Evolutionary conservation across 1,140 invertebrate species (phyloP).

Genomic region (Neoseiulus cucumeris): DNA sequence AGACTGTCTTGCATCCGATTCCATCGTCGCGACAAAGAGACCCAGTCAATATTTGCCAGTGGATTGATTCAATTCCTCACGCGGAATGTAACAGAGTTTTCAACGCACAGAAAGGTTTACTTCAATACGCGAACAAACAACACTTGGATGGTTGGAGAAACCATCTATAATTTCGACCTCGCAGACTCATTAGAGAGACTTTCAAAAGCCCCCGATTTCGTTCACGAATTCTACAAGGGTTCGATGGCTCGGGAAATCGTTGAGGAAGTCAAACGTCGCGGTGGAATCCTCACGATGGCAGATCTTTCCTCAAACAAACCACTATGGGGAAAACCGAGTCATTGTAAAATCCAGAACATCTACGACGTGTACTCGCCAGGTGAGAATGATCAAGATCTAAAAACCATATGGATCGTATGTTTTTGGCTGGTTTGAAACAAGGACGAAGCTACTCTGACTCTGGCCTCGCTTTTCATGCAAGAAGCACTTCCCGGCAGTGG

Average conservation of each 20-base stretch:
- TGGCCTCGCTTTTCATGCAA: no score
- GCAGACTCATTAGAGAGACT: conserved; percentile 26
- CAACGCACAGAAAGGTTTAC: conserved; percentile 32
- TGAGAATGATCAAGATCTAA: no score
- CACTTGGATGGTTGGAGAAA: conserved; percentile 26
- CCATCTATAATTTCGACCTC: conserved; percentile 24
- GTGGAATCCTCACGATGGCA: conserved; percentile 23
- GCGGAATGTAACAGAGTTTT: no score
- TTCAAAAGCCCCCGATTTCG: conserved; percentile 20
- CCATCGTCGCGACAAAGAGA: no score
- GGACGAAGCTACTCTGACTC: no score
- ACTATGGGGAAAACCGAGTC: not conserved
- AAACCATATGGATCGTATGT: no score
- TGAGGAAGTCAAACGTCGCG: conserved; percentile 30
- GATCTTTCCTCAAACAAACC: conserved; percentile 22
- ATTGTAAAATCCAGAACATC: no score
- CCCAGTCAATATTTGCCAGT: no score
- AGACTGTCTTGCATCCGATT: no score
- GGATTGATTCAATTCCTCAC: no score
- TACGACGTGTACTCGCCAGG: not conserved
- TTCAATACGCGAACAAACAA: conserved; percentile 25
- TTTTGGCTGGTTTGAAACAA: no score
- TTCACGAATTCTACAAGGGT: conserved; percentile 32
- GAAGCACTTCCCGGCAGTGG: not conserved
- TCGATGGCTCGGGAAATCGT: conserved; percentile 40